These are phyloP conservation scores for Ramphastos sulfuratus DNA, from an alignment of 2,113 vertebrate genomes.

Conservation along the genomic window DNA sequence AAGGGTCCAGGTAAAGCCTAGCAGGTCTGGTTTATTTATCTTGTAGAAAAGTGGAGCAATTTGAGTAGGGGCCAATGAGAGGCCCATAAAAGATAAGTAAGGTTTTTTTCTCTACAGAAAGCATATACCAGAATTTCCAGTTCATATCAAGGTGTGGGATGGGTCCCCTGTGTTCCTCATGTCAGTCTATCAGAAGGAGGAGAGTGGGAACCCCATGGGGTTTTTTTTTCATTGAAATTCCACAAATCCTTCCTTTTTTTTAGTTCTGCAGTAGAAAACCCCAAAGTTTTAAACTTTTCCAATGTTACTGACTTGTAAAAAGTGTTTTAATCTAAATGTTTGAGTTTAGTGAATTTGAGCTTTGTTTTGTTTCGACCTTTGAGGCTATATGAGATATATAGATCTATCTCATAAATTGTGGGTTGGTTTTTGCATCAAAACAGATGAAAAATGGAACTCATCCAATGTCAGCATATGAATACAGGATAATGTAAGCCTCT, in stretches of 20 bases:
- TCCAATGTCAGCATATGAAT: constrained; percentile 6
- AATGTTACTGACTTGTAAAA: neutral
- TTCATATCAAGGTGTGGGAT: neutral
- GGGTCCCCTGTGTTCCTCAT: neutral
- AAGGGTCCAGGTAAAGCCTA: neutral
- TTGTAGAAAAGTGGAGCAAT: neutral
- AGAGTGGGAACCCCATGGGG: accelerated
- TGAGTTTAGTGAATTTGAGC: neutral
- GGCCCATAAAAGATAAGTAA: neutral
- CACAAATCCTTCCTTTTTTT: neutral
- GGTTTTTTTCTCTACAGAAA: neutral
- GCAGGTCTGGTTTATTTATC: neutral
- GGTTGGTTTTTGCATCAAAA: constrained; percentile 8
- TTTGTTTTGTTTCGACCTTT: neutral
- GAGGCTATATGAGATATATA: neutral
- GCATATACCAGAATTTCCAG: neutral
- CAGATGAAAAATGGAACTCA: constrained; percentile 18
- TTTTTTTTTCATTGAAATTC: neutral
- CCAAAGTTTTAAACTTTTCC: neutral
- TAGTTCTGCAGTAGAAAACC: neutral
- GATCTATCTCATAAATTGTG: neutral
- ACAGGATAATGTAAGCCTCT: constrained; percentile 23
- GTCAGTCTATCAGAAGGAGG: neutral
- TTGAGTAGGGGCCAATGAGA: neutral
- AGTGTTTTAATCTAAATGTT: neutral